A percentile compares a stretch with the other conserved stretches of the same genome.
These are phyloP conservation scores for Drosophila paracracens DNA, from an alignment of 2,888 invertebrate species.

Conservation along the genomic window DNA sequence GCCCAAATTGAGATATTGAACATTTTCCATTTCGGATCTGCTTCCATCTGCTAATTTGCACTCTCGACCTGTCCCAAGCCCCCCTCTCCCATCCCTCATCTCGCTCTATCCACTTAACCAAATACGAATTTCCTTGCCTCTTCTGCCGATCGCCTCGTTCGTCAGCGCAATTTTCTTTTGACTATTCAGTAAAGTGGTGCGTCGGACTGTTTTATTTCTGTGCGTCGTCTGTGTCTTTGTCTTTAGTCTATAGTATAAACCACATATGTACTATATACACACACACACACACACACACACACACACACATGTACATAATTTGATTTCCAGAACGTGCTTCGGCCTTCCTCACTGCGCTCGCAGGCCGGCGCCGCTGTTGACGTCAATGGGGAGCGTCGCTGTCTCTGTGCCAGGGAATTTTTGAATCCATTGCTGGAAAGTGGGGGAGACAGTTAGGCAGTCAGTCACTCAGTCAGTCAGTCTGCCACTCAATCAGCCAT, in stretches of 20 bases:
- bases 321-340: slow-evolving; percentile 79
- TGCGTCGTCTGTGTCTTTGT: slow-evolving; percentile 23
- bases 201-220: slow-evolving; percentile 51
- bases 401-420: slow-evolving; percentile 38
- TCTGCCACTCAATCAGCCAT: not conserved
- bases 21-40: slow-evolving; percentile 37
- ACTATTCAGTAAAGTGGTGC: slow-evolving; percentile 44
- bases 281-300: slow-evolving; percentile 6
- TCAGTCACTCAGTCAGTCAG: not conserved
- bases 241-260: slow-evolving; percentile 49
- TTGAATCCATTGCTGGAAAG: slow-evolving; percentile 27
- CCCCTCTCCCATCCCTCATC: not conserved
- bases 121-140: slow-evolving; percentile 18
- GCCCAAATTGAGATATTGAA: slow-evolving; percentile 46
- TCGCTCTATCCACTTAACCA: slow-evolving; percentile 34
- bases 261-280: slow-evolving; percentile 13
- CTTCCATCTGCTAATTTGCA: slow-evolving; percentile 68
- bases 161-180: slow-evolving; percentile 42
- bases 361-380: slow-evolving; percentile 63
- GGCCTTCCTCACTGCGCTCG: slow-evolving; percentile 68
- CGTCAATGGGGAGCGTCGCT: slow-evolving; percentile 61
- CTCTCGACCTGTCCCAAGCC: slow-evolving; percentile 66
- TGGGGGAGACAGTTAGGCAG: slow-evolving; percentile 36
- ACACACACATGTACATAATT: slow-evolving; percentile 47
- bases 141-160: not conserved